These are phyloP conservation scores for Cichladusa arquata DNA, from an alignment of 2,113 vertebrate genomes.

Conservation along the genomic window DNA sequence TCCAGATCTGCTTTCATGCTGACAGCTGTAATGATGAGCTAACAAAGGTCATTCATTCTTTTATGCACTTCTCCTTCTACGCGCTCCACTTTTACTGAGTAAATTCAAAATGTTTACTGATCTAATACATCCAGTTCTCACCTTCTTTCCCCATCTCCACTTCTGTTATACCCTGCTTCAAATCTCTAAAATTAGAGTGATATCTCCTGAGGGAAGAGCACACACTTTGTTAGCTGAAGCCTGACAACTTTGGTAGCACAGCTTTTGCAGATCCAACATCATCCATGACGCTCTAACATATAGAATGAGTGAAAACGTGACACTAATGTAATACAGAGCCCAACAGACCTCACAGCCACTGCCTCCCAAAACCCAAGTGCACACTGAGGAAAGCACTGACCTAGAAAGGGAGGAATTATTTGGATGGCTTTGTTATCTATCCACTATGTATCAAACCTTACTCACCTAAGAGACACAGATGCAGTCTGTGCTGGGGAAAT, in stretches of 20 bases:
- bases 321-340: neutral
- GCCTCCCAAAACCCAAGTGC: neutral
- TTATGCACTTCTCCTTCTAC: neutral
- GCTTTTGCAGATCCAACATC: neutral
- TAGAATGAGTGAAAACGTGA: neutral
- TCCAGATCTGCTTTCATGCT: neutral
- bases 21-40: neutral
- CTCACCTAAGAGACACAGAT: neutral
- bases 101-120: constrained; percentile 44
- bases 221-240: neutral
- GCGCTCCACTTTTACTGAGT: neutral
- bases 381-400: neutral
- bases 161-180: neutral
- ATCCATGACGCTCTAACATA: neutral
- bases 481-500: neutral
- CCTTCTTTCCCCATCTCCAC: neutral
- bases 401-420: neutral
- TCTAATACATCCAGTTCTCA: constrained; percentile 16
- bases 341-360: neutral
- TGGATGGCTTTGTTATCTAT: constrained; percentile 10
- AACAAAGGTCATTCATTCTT: constrained; percentile 3
- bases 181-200: neutral
- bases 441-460: neutral
- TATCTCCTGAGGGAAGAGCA: neutral
- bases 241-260: neutral